A percentile compares a stretch with the other conserved stretches of the same genome.
Conservation (phyloP, 2,888 invertebrate genomes). For the Syrista parreyssii region DNA sequence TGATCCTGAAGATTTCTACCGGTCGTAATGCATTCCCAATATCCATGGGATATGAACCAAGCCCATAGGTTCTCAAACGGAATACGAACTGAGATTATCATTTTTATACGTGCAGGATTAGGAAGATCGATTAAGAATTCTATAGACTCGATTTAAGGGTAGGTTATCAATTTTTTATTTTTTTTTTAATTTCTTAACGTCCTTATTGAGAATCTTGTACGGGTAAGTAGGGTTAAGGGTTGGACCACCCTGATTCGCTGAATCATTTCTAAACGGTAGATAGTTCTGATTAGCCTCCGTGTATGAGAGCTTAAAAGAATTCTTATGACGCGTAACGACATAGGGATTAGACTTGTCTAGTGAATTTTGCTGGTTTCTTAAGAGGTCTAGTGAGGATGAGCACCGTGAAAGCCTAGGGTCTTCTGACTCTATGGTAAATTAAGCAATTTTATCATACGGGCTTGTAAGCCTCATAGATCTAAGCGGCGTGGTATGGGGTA, state of each 20-base stretch:
- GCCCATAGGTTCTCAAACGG: background rate
- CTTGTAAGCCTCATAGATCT: slow-evolving; percentile 34
- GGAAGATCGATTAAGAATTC: background rate
- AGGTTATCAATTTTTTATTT: background rate
- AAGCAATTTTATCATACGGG: slow-evolving; percentile 47
- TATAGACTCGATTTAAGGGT: background rate
- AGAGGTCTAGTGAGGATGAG: background rate
- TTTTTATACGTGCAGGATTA: background rate
- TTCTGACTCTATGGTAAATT: slow-evolving; percentile 46
- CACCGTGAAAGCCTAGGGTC: slow-evolving; percentile 3
- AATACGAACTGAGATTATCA: background rate
- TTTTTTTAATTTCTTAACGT: background rate
- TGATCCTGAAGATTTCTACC: background rate
- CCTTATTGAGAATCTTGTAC: background rate
- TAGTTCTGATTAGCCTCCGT: background rate
- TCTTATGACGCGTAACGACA: background rate
- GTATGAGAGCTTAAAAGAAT: background rate
- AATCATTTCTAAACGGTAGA: background rate
- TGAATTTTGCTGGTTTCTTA: background rate
- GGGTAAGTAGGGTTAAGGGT: background rate
- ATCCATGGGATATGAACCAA: background rate
- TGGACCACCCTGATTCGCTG: background rate
- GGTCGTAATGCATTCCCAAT: background rate
- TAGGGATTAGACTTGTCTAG: background rate
- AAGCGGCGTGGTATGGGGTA: slow-evolving; percentile 35